Conservation (phyloP, 2,888 invertebrate genomes). For the Phytoseiulus persimilis region DNA sequence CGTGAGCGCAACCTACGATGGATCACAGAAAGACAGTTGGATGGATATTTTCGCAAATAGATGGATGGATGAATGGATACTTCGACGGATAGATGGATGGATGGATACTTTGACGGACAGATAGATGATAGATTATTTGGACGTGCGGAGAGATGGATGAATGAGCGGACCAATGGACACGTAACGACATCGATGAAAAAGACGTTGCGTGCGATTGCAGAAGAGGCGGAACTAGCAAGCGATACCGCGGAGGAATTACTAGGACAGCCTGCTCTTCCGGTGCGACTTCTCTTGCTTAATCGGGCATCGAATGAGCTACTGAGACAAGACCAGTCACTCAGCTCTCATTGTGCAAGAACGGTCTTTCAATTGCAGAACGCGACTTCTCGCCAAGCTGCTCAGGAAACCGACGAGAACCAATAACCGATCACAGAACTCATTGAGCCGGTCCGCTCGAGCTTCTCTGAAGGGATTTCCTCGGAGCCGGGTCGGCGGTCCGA, state of each 20-base stretch:
- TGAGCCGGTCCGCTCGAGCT: background rate
- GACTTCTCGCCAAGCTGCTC: background rate
- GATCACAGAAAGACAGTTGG: background rate
- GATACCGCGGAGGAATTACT: background rate
- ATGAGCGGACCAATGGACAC: background rate
- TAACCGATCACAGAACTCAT: background rate
- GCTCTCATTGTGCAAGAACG: background rate
- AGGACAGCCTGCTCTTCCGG: background rate
- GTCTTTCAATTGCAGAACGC: background rate
- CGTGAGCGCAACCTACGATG: background rate
- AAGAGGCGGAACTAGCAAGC: background rate
- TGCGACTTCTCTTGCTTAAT: background rate
- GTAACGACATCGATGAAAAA: background rate
- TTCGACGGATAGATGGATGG: too few relatives aligned
- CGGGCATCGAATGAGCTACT: background rate
- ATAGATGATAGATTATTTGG: background rate
- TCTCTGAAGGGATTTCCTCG: background rate
- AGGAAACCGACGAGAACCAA: too few relatives aligned
- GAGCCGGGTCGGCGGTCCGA: background rate
- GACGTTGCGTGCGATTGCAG: background rate
- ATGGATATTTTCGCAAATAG: too few relatives aligned
- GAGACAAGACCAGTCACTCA: background rate
- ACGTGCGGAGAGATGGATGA: background rate
- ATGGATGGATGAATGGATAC: background rate
- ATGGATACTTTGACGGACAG: too few relatives aligned